phyloP scores from a whole-genome alignment of 2,113 vertebrate species.

The Bombycilla garrulus region DNA sequence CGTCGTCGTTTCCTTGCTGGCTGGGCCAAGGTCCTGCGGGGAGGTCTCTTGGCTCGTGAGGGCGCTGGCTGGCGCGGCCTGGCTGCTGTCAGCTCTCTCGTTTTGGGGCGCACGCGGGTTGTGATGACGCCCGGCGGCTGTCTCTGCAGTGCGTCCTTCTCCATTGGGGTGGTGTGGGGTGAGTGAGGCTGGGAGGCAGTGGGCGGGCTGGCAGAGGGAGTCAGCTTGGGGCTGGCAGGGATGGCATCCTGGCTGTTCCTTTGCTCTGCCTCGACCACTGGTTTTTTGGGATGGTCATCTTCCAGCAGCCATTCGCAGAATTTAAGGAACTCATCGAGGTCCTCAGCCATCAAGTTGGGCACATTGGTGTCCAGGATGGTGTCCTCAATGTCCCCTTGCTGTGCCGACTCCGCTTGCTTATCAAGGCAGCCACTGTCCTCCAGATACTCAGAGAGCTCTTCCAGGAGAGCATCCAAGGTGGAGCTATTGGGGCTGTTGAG shows the following conservation, averaged over 20 bases:
- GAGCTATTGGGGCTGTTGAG: not conserved
- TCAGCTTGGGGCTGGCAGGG: not conserved
- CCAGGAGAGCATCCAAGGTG: not conserved
- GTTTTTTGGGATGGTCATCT: not conserved
- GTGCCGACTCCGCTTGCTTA: not conserved
- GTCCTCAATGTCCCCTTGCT: not conserved
- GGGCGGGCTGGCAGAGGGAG: not conserved
- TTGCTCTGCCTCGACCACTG: not conserved
- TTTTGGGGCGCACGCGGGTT: fast-evolving
- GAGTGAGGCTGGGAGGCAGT: fast-evolving
- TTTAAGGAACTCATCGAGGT: not conserved
- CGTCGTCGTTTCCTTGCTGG: not conserved
- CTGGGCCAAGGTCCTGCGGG: not conserved
- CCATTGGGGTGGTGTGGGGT: fast-evolving
- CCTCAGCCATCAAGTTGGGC: not conserved
- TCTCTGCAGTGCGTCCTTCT: not conserved
- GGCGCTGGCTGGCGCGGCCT: not conserved
- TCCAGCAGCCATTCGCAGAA: not conserved
- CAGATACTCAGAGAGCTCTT: not conserved
- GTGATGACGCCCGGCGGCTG: fast-evolving
- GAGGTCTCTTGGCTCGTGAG: not conserved
- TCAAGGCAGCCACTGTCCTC: not conserved
- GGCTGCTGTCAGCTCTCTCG: not conserved
- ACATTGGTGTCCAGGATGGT: not conserved
- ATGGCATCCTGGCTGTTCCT: not conserved